Evolutionary conservation across 1,140 invertebrate genomes (phyloP).

Genomic region (Aricia agestis): DNA sequence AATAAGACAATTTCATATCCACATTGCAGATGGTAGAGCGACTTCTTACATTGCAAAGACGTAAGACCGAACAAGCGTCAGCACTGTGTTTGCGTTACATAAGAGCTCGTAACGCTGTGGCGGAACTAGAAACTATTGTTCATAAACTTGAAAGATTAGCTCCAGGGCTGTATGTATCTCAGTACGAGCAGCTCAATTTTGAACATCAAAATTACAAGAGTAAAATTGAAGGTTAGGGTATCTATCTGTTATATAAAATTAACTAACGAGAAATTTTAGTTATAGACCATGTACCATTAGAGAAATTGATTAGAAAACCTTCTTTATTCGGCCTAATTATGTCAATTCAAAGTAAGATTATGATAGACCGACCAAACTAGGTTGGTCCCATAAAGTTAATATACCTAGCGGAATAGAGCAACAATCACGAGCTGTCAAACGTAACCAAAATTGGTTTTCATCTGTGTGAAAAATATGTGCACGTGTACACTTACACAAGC

Average conservation of each 20-base stretch:
- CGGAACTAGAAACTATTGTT: conserved; percentile 51
- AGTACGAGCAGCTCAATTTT: conserved; percentile 61
- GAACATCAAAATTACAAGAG: conserved; percentile 61
- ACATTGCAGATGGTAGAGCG: conserved; percentile 53
- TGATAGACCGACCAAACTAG: too few relatives aligned
- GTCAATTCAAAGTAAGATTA: too few relatives aligned
- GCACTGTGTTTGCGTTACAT: conserved; percentile 58
- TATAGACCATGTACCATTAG: too few relatives aligned
- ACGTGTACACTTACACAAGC: too few relatives aligned
- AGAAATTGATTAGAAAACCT: too few relatives aligned
- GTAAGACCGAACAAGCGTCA: conserved; percentile 52
- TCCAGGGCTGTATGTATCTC: conserved; percentile 61
- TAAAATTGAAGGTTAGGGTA: conserved; percentile 73
- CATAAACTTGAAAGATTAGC: conserved; percentile 58
- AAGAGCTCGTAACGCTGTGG: conserved; percentile 55
- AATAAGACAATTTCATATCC: background rate
- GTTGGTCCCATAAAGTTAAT: too few relatives aligned
- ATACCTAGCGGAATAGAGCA: too few relatives aligned
- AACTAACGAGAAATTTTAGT: too few relatives aligned
- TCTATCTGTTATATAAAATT: background rate
- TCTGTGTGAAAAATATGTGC: too few relatives aligned
- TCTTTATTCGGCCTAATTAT: too few relatives aligned
- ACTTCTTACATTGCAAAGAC: conserved; percentile 50
- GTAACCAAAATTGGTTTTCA: too few relatives aligned
- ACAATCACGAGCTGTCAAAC: too few relatives aligned